These are phyloP conservation scores for Dasypus novemcinctus DNA, from an alignment of 2,113 vertebrate species.

Conservation along the genomic window DNA sequence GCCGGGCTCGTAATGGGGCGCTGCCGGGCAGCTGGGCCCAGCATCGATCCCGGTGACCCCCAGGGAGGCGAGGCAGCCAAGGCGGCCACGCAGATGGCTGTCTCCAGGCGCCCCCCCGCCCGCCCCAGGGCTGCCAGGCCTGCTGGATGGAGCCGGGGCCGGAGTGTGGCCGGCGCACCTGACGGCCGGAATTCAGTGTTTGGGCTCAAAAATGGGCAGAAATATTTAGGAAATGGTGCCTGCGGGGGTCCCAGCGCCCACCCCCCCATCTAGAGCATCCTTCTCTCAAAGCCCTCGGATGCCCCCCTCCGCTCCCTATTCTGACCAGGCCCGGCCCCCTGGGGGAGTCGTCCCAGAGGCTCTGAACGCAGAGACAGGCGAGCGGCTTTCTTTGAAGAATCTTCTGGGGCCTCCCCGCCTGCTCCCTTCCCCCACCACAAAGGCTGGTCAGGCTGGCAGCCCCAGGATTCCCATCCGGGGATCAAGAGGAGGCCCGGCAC, in stretches of 20 bases:
- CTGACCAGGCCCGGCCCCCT: background rate
- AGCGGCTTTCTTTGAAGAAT: background rate
- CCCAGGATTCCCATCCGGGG: background rate
- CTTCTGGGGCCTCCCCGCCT: background rate
- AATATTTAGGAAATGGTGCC: background rate
- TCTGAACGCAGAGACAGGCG: background rate
- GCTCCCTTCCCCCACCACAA: background rate
- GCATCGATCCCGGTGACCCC: constrained; percentile 66
- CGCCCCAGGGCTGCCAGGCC: background rate
- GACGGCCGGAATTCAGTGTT: background rate
- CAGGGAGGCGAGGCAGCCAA: constrained; percentile 32
- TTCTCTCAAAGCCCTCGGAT: background rate
- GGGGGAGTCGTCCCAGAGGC: background rate
- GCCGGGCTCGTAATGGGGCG: constrained; percentile 12
- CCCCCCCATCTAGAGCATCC: too few relatives aligned
- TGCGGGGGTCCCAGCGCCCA: background rate
- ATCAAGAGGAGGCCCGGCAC: background rate
- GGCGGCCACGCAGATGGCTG: constrained; percentile 34
- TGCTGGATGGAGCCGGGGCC: background rate
- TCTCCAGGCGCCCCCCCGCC: background rate
- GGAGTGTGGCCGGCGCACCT: background rate
- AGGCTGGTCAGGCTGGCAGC: background rate
- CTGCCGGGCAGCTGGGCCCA: constrained; percentile 69
- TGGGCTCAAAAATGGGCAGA: background rate
- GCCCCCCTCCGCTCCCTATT: background rate